Conservation (phyloP, 2,888 invertebrate species). For the Sinotaia quadrata region DNA sequence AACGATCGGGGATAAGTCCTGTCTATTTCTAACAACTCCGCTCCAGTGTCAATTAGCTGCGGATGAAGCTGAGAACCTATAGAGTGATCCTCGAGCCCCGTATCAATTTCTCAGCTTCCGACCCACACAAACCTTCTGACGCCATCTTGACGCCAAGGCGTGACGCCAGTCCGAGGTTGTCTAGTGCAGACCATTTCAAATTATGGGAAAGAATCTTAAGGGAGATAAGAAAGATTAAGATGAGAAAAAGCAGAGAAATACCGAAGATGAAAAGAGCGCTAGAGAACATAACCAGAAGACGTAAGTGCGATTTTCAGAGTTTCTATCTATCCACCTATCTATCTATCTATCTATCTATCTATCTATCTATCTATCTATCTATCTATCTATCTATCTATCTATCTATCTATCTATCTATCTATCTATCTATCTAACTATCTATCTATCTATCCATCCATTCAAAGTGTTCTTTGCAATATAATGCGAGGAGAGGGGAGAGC, state of each 20-base stretch:
- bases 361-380: too few relatives aligned
- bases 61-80: neutral
- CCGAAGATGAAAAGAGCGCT: too few relatives aligned
- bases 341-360: too few relatives aligned
- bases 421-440: neutral
- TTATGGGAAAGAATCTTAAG: too few relatives aligned
- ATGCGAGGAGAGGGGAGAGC: neutral
- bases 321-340: too few relatives aligned
- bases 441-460: neutral
- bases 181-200: neutral
- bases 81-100: neutral
- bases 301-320: too few relatives aligned
- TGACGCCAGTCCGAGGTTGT: neutral
- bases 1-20: neutral
- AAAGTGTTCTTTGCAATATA: neutral
- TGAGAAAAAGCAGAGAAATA: too few relatives aligned
- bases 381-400: neutral
- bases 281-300: too few relatives aligned
- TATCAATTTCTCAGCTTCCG: constrained; percentile 5
- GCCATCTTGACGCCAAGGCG: constrained; percentile 2
- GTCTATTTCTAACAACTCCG: neutral
- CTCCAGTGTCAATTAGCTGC: constrained; percentile 1
- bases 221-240: too few relatives aligned
- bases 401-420: neutral
- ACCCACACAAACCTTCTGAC: constrained; percentile 4